Evolutionary conservation across 2,888 invertebrate genomes (phyloP), one percentile per base, ranked within the genome.

Genomic region (Diachrysia chrysitis): DNA sequence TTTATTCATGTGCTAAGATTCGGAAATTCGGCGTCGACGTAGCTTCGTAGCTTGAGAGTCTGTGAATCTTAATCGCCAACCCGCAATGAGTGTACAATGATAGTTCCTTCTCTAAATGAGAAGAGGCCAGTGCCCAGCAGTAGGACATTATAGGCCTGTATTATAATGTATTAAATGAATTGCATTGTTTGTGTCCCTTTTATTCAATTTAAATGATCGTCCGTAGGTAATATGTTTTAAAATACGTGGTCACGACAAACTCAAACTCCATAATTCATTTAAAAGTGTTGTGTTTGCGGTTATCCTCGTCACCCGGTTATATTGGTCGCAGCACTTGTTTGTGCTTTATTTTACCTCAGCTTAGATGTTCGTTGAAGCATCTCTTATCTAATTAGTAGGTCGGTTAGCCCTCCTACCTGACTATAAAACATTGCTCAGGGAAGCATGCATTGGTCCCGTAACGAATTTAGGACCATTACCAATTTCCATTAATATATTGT

Each of bases 321-420:
- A 81, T 80, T 66, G 74, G 74, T 70, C 64, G 58, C 76, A 73
- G 71, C 58, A 68, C 29, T 66, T 53, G 69, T 73, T 59, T 66
- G 67, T 63, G 76, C 63, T 77, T 73, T 81, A 78, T 77, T 81
- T 75, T 78, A 57, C 69, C 65, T 74, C 76, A 75, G 86, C 90
- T 91, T 86, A 89, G 89, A 90, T 87, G 92, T 90, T 87, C 92
- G 83, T 63, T 86, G 83, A 84, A 86, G 89, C 88, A 90, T 87
- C 71, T 76, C 81, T 90, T 85, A 93, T 92, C 85, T 87, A 89
- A 93, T 93, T 93, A 92, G 86, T 85, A 87, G 93, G 89, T 92
- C 87, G 89, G 89, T 83, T 93, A 90, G 87, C 82, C 85, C 83
- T 84, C 67, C 77, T 81, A 80, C 77, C 73, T 81, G 73, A 74